phyloP scores from a whole-genome alignment of 2,113 vertebrate species.

The Ginglymostoma cirratum region DNA sequence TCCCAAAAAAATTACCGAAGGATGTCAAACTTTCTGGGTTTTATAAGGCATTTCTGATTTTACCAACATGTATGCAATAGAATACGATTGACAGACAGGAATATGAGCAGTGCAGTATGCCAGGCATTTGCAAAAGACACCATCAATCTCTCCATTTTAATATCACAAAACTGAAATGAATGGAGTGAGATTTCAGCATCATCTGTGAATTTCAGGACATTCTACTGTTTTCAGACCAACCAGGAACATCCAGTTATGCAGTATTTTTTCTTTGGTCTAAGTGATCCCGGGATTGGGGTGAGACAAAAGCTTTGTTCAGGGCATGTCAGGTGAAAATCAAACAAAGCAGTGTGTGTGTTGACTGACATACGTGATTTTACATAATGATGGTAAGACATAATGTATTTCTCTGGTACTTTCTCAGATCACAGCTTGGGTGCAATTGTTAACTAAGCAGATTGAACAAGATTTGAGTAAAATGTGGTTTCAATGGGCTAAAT shows the following conservation, averaged over 20 bases:
- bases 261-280: not conserved
- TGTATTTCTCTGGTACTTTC: not conserved
- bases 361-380: not conserved
- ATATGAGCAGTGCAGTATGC: not conserved
- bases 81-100: not conserved
- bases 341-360: not conserved
- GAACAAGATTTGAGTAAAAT: not conserved
- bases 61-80: not conserved
- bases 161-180: not conserved
- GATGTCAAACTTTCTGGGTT: not conserved
- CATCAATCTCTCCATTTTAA: not conserved
- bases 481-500: not conserved
- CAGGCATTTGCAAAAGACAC: not conserved
- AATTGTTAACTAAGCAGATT: not conserved
- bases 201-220: not conserved
- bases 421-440: not conserved
- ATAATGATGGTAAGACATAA: not conserved
- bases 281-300: not conserved
- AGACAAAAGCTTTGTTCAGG: not conserved
- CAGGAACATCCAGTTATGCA: not conserved
- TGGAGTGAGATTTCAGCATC: not conserved
- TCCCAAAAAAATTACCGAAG: not conserved
- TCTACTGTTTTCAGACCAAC: not conserved
- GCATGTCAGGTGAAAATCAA: not conserved
- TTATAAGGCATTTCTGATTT: not conserved